Percentiles rank a stretch among this genome's conserved stretches.
Evolutionary conservation across 2,888 invertebrate species (phyloP).

Genomic region (Ametastegia equiseti): DNA sequence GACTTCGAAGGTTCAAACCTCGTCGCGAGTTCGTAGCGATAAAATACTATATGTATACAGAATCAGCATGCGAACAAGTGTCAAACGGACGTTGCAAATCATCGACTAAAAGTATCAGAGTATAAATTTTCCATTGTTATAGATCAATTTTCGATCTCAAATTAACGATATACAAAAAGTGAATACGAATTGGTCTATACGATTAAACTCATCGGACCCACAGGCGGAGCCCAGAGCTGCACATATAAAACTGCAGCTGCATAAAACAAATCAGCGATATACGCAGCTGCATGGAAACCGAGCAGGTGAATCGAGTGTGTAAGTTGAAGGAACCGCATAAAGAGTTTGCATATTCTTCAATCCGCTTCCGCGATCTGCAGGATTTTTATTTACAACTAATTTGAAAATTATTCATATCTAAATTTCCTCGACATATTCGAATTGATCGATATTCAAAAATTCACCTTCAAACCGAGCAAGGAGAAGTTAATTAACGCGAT

Average conservation of each 20-base stretch:
- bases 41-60: background rate
- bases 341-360: background rate
- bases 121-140: background rate
- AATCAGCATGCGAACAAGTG: slow-evolving; percentile 2
- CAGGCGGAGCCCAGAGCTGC: no score
- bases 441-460: background rate
- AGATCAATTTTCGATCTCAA: background rate
- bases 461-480: background rate
- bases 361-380: background rate
- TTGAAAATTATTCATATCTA: background rate
- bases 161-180: background rate
- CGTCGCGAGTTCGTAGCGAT: slow-evolving; percentile 1
- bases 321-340: background rate
- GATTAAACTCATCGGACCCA: no score
- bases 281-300: background rate
- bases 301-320: slow-evolving; percentile 21
- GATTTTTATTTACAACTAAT: background rate
- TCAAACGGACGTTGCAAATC: no score
- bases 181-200: background rate
- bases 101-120: no score
- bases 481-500: background rate
- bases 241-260: no score
- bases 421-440: background rate
- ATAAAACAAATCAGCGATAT: background rate
- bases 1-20: slow-evolving; percentile 40